Percentiles rank a stretch among this genome's conserved stretches.
phyloP scores from a whole-genome alignment of 1,140 invertebrate species.

The Brachionus rotundiformis region DNA sequence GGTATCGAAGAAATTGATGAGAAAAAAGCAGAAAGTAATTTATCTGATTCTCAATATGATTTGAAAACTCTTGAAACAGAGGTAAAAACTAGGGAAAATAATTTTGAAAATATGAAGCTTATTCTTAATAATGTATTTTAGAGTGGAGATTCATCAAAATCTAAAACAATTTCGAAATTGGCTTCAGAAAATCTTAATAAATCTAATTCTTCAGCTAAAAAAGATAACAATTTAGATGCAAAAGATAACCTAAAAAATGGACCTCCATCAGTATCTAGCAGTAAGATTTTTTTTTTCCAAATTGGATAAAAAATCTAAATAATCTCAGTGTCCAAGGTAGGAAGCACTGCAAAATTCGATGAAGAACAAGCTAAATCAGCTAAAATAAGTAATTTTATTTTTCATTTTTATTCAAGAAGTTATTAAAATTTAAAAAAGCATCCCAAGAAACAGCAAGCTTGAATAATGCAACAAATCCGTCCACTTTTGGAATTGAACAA shows the following conservation, averaged over 20 bases:
- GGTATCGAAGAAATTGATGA: conserved; percentile 62
- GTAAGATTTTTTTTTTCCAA: neutral
- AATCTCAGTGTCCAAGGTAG: neutral
- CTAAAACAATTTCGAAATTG: neutral
- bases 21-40: conserved; percentile 55
- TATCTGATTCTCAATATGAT: conserved; percentile 4
- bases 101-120: too few species aligned
- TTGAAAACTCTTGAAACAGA: neutral
- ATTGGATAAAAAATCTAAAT: neutral
- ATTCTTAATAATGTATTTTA: neutral
- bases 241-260: neutral
- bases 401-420: neutral
- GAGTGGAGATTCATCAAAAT: conserved; percentile 16
- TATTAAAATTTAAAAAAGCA: neutral
- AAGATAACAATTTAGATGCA: conserved; percentile 25
- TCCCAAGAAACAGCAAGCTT: neutral
- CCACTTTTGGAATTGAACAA: neutral
- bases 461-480: neutral
- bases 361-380: neutral
- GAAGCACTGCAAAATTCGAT: conserved; percentile 21
- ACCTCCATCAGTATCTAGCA: conserved; percentile 7
- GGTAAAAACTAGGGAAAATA: neutral
- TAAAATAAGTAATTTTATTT: conserved; percentile 24
- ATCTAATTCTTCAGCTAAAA: conserved; percentile 19
- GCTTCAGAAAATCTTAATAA: neutral